Base-by-base conservation (phyloP, 2,113 vertebrate species). In the Eubucco bourcierii region DNA sequence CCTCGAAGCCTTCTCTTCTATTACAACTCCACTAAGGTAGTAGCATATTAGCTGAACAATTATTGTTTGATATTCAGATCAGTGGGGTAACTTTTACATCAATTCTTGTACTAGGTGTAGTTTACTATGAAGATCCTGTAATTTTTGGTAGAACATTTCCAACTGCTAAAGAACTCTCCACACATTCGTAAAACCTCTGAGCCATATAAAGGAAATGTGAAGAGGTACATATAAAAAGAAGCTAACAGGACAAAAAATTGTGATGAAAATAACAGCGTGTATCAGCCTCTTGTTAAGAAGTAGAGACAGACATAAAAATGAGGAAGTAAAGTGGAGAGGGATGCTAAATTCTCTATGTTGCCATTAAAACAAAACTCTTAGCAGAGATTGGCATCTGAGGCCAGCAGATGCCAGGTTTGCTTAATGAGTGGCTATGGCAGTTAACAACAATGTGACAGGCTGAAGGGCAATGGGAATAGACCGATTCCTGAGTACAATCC, bases 371-470 rank as follows among this genome's bases (percentile, higher is more conserved):
- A 93, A 87, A 94, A 82, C 29, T 47, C 64, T 67, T 80, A 52
- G 31, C 37, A 34, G 81, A 80, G 65, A 71, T 44, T 0, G 1
- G 67, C 87, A 85, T 72, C 84, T 87, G 90, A 89, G 87, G 64
- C 81, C 81, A 53, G 75, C 87, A 94, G 84, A 90, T 95, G 91
- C 92, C 80, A 47, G 52, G 61, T 84, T 80, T 88, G 60, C 72
- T 84, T 92, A 71, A 90, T 53, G 79, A 89, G 81, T 70, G 68
- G 64, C 75, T 94, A 83, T 34, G 64, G 68, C 82, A 90, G 58
- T 5, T 66, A 84, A 66, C 58, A 68, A 4, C 67, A 28, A 28
- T 12, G 27, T 19, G 47, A 78, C 72, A 86, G 76, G 73, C 20
- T 88, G 90, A 91, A 94, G 53, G 80, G 61, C 65, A 61, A 33